Evolutionary conservation across 2,797 vertebrate species (phyloP).

Genomic region (Cichlasoma orientale): DNA sequence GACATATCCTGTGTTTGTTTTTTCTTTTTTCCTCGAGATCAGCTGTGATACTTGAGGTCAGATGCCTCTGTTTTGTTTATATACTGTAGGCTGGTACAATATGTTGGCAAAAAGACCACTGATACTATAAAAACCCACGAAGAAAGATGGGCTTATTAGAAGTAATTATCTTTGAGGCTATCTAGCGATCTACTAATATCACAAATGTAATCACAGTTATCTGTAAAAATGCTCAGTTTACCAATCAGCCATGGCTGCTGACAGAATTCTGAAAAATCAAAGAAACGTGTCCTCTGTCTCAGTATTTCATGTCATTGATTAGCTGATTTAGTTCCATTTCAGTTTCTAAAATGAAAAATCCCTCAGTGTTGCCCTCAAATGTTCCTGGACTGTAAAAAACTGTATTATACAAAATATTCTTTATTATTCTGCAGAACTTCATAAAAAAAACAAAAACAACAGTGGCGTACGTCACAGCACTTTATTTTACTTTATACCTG

Average conservation of each 20-base stretch:
- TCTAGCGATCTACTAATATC: neutral
- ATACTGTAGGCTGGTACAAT: neutral
- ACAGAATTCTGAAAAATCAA: neutral
- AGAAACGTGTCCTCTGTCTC: neutral
- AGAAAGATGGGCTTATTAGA: neutral
- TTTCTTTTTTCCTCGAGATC: neutral
- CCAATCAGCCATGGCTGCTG: neutral
- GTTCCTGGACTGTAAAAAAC: no score
- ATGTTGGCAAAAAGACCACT: neutral
- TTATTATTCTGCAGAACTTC: no score
- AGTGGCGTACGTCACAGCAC: no score
- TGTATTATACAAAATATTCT: no score
- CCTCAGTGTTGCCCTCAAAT: no score
- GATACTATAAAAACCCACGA: neutral
- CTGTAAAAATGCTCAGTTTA: neutral
- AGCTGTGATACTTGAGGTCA: neutral
- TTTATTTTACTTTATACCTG: neutral
- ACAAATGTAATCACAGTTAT: neutral
- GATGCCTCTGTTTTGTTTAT: neutral
- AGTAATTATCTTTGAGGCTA: neutral
- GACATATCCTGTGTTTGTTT: neutral
- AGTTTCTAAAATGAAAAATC: neutral
- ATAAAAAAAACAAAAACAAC: no score
- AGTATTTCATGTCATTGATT: neutral
- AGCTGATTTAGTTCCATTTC: neutral